Evolutionary conservation across 1,140 invertebrate genomes (phyloP).

Genomic region (Trichonephila inaurata): DNA sequence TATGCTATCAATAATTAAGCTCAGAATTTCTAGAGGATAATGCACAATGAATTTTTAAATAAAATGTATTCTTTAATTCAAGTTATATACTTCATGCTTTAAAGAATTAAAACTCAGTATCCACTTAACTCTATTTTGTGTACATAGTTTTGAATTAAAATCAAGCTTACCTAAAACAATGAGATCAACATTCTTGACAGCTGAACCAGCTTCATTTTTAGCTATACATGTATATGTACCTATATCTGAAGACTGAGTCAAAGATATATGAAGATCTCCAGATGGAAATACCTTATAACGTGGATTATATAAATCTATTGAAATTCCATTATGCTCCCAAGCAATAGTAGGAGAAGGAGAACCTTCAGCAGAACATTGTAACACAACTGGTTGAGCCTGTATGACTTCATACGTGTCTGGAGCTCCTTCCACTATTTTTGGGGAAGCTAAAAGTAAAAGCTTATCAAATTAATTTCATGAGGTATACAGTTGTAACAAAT

Average conservation of each 20-base stretch:
- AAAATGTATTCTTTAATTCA: too few relatives aligned
- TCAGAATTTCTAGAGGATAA: too few relatives aligned
- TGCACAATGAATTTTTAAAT: too few relatives aligned
- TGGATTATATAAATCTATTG: slow-evolving; percentile 56
- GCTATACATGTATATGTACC: slow-evolving; percentile 74
- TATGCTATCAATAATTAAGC: too few relatives aligned
- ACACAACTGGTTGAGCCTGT: slow-evolving; percentile 80
- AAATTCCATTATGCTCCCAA: slow-evolving; percentile 79
- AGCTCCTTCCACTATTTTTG: slow-evolving; percentile 23
- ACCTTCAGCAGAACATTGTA: slow-evolving; percentile 82
- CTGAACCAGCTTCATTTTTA: slow-evolving; percentile 73
- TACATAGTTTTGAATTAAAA: too few relatives aligned
- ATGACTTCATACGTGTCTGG: slow-evolving; percentile 78
- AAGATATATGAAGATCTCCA: slow-evolving; percentile 71
- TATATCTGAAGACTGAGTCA: slow-evolving; percentile 58
- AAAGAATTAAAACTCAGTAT: too few relatives aligned
- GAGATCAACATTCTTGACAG: slow-evolving; percentile 42
- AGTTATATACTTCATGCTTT: too few relatives aligned
- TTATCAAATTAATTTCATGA: background rate
- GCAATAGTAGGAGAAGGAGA: slow-evolving; percentile 82
- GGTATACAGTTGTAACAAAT: background rate
- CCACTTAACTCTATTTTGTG: too few relatives aligned
- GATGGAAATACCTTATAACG: slow-evolving; percentile 64
- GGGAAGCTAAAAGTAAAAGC: slow-evolving; percentile 42
- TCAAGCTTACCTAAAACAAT: slow-evolving; percentile 51